Base-by-base conservation (phyloP, 2,888 invertebrate genomes). In the Limnephilus lunatus region DNA sequence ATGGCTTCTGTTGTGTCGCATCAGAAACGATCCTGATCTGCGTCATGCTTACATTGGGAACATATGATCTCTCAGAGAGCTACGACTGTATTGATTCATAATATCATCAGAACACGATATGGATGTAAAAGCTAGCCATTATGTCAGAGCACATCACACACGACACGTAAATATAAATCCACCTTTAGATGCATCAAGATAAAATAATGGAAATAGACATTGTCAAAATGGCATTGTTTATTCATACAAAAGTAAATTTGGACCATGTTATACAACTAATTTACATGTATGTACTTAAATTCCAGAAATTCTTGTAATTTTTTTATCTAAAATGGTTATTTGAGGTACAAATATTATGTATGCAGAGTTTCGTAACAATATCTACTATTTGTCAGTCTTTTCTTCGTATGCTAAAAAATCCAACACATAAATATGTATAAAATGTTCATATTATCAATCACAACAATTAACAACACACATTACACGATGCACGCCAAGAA, bases 331-430 rank as follows among this genome's bases (percentile, higher is more conserved):
- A n/a, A 35, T 25, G 83, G 35, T 14, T 83, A 32, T 83, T 83
- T 83, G 35, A 83, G 35, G 83, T 83, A 83, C 25, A 83, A 31
- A 39, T 83, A 83, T 83, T 83, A 83, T 39, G 44, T 44, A 86
- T 44, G 44, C 44, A 86, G 39, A 39, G 35, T 86, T 86, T 86
- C 44, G 30, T 39, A 35, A 83, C 44, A 44, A 86, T 48, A 44
- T 32, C 88, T 88, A 88, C 80, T 68, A 88, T 44, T 88, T 89
- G 81, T 89, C 89, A 89, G 89, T 89, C 89, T 89, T 89, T 81
- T 89, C 81, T 89, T 89, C 81, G 81, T 89, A 89, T 39, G n/a
- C 81, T 89, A 89, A 89, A 44, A 89, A 89, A 89, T 89, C 89
- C 89, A 89, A 89, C 87, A 88, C 81, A 81, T 89, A 68, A 68